Conservation (phyloP, 2,888 invertebrate genomes). For the Troilus luridus region DNA sequence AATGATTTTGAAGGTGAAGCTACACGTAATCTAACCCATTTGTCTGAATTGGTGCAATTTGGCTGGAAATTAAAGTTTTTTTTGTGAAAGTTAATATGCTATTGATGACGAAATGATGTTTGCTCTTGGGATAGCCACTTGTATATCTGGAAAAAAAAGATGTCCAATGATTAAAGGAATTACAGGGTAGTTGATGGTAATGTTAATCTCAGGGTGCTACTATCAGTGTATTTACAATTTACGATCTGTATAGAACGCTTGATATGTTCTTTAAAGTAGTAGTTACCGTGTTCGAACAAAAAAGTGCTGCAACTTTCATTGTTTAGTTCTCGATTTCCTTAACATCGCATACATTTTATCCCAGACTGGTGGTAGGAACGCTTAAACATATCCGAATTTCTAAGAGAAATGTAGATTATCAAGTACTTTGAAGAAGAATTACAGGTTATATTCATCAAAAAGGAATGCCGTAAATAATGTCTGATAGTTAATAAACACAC, state of each 20-base stretch:
- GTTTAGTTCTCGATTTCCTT: no score
- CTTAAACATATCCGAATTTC: no score
- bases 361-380: no score
- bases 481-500: no score
- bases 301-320: no score
- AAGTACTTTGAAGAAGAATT: no score
- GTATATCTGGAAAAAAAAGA: background rate
- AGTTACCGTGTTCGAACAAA: background rate
- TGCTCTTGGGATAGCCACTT: background rate
- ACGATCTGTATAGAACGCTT: background rate
- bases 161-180: conserved; percentile 15
- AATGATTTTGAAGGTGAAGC: conserved; percentile 11
- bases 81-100: conserved; percentile 26
- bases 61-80: conserved; percentile 3
- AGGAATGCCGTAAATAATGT: no score
- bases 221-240: background rate
- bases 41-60: background rate
- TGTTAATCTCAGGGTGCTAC: background rate
- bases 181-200: background rate
- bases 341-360: no score
- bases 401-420: no score
- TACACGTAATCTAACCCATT: background rate
- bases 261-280: background rate
- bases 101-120: conserved; percentile 26
- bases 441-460: no score